These are phyloP conservation scores for Prolemur simus DNA, from an alignment of 2,113 vertebrate genomes.

Conservation along the genomic window DNA sequence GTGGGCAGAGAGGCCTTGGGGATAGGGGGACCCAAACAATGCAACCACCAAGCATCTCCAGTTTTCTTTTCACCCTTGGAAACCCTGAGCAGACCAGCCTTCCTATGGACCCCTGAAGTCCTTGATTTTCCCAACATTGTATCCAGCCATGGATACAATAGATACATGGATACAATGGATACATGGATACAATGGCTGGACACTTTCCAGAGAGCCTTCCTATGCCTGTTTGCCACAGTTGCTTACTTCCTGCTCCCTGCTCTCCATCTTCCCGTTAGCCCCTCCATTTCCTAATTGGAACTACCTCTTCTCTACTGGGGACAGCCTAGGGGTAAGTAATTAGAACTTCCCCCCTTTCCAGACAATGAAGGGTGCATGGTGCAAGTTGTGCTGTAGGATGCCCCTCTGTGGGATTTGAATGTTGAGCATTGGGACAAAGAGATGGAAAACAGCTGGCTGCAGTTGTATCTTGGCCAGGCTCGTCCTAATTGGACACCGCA, in stretches of 20 bases:
- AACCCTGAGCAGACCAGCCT: background rate
- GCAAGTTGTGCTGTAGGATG: background rate
- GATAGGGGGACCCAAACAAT: background rate
- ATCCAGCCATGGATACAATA: too few relatives aligned
- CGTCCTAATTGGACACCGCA: too few relatives aligned
- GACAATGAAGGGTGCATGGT: background rate
- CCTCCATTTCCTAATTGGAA: background rate
- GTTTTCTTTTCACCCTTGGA: background rate
- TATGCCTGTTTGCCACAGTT: background rate
- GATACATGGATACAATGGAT: too few relatives aligned
- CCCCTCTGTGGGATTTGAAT: background rate
- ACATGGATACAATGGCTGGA: too few relatives aligned
- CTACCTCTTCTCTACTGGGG: background rate
- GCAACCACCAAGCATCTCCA: background rate
- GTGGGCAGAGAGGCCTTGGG: background rate
- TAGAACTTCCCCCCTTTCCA: background rate
- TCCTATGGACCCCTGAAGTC: background rate
- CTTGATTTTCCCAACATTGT: background rate
- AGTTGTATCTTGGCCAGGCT: background rate
- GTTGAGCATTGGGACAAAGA: background rate
- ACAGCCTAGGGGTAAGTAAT: background rate
- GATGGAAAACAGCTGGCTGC: background rate
- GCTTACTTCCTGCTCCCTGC: background rate
- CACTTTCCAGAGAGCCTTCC: too few relatives aligned
- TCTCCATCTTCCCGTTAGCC: background rate